Percentiles rank a stretch among this genome's conserved stretches.
These are phyloP conservation scores for Periophthalmodon schlosseri DNA, from an alignment of 2,113 vertebrate genomes.

Conservation along the genomic window DNA sequence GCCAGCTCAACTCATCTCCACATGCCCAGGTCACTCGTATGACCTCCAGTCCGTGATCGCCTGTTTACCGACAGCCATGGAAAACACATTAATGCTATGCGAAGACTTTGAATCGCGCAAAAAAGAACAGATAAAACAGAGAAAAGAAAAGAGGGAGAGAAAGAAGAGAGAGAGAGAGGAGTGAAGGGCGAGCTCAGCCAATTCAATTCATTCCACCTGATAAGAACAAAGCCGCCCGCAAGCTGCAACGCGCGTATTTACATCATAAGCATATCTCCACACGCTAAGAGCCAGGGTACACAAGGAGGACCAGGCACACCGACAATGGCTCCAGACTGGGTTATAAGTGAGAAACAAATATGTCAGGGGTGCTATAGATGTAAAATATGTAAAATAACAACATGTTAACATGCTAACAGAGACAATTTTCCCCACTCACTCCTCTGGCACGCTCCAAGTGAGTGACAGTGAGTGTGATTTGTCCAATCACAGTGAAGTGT, in stretches of 20 bases:
- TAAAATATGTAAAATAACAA: no score
- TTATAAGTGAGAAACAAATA: neutral
- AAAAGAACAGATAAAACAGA: constrained; percentile 18
- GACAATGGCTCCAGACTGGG: neutral
- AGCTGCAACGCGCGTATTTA: constrained; percentile 59
- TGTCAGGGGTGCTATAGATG: neutral
- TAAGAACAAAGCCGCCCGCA: constrained; percentile 59
- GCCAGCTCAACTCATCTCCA: constrained; percentile 1
- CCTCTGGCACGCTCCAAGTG: no score
- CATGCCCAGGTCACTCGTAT: constrained; percentile 1
- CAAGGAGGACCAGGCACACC: neutral
- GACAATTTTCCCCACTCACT: no score
- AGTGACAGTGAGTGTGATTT: no score
- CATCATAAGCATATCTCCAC: constrained; percentile 56
- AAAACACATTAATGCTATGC: constrained; percentile 42
- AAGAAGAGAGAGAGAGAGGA: neutral
- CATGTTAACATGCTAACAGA: no score
- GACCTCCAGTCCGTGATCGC: constrained; percentile 36
- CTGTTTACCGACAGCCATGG: constrained; percentile 34
- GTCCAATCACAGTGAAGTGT: neutral
- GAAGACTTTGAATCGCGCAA: constrained; percentile 26
- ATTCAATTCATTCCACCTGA: constrained; percentile 53
- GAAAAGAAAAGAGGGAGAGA: neutral
- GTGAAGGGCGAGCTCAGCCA: constrained; percentile 51
- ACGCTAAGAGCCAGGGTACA: constrained; percentile 35